Evolutionary conservation across 92 coral and sea anemone species (phyloP).

Genomic region (Nematostella vectensis): DNA sequence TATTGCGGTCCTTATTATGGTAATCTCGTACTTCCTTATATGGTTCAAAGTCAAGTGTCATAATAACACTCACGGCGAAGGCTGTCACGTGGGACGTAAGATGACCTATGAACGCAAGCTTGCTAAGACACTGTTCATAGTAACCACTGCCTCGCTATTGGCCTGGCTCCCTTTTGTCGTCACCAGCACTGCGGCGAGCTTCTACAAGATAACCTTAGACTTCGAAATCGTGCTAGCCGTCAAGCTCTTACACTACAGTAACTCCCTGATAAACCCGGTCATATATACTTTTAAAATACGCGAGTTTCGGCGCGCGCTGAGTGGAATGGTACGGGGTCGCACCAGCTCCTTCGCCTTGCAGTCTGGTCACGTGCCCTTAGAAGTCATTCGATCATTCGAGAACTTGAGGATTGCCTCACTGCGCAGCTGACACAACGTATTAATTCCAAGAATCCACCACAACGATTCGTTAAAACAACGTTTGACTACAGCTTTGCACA

Average conservation of each 20-base stretch:
- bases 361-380: background rate
- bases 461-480: no score
- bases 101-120: slow-evolving; percentile 16
- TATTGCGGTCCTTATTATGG: slow-evolving; percentile 10
- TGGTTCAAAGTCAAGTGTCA: slow-evolving; percentile 13
- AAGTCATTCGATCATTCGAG: background rate
- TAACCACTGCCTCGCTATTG: slow-evolving; percentile 19
- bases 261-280: slow-evolving; percentile 14
- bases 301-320: slow-evolving; percentile 18
- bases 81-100: background rate
- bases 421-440: slow-evolving; percentile 2
- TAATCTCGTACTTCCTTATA: slow-evolving; percentile 9
- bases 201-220: slow-evolving; percentile 4
- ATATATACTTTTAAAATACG: slow-evolving; percentile 16
- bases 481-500: no score
- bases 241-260: slow-evolving; percentile 19
- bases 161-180: slow-evolving; percentile 24
- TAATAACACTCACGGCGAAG: background rate
- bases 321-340: slow-evolving; percentile 2
- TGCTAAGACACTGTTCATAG: slow-evolving; percentile 14
- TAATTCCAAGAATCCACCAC: no score
- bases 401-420: background rate
- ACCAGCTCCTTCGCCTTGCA: background rate
- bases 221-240: slow-evolving; percentile 15
- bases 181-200: slow-evolving; percentile 13